A percentile compares a stretch with the other conserved stretches of the same genome.
These are phyloP conservation scores for Actinopyga echinites DNA, from an alignment of 53 echinoderm and acorn worm genomes.

Conservation along the genomic window DNA sequence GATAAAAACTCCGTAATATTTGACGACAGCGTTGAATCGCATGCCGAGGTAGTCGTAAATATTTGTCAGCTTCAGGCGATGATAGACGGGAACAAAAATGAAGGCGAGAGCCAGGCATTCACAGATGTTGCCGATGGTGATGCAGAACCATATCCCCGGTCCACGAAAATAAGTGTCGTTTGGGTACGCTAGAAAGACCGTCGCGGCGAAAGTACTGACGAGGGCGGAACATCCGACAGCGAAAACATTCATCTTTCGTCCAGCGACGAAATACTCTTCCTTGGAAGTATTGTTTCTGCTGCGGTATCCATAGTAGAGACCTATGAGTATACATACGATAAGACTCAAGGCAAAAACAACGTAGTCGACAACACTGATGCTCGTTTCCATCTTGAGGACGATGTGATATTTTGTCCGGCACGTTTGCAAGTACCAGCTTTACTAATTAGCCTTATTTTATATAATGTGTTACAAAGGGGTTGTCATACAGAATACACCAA, in stretches of 20 bases:
- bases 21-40: constrained; percentile 7
- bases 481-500: no score
- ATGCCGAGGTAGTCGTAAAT: constrained; percentile 12
- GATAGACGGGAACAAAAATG: constrained; percentile 2
- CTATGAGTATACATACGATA: neutral
- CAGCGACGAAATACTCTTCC: constrained; percentile 15
- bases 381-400: neutral
- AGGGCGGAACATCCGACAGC: constrained; percentile 16
- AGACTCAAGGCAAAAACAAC: neutral
- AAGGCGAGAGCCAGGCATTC: constrained; percentile 8
- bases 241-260: constrained; percentile 8
- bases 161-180: constrained; percentile 7
- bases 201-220: constrained; percentile 3
- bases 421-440: no score
- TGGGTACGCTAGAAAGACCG: neutral
- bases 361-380: neutral
- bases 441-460: no score
- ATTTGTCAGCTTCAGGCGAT: constrained; percentile 12
- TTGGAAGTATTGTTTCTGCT: neutral
- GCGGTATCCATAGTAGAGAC: constrained; percentile 4
- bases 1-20: constrained; percentile 7
- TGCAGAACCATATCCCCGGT: constrained; percentile 10
- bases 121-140: constrained; percentile 13
- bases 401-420: neutral
- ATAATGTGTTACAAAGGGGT: no score